Base-by-base conservation (phyloP, 2,888 invertebrate genomes). In the Philopedon plagiatum region DNA sequence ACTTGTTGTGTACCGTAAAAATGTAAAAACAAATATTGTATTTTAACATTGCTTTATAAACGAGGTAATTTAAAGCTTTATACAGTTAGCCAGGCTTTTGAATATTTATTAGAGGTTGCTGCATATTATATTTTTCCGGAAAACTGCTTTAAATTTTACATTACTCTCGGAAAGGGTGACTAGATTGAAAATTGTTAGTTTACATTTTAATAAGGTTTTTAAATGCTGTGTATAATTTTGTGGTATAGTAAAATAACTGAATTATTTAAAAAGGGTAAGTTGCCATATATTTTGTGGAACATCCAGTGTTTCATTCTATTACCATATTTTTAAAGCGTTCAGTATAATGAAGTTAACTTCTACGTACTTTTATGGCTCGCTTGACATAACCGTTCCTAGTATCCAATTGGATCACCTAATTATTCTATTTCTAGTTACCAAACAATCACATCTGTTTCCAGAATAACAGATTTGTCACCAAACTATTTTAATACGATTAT, bases 131-230 rank as follows among this genome's bases (percentile, higher is more conserved):
- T 66, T 66, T 58, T 57, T 34, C 21, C 21, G 29, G 58, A 46
- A 57, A 65, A 58, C 34, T 44, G 32, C 34, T 44, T 46, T 57
- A 66, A 46, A 66, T 29, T 57, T 44, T 66, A 37, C 49, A 57
- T 15, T 21, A 58, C 44, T 32, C 13, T n/a, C 5, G 23, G 18
- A 44, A 58, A 66, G 57, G 46, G 37, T 34, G 34, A 41, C 49
- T 58, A 58, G 41, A 66, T 58, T 58, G 66, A 66, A 66, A 66
- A 58, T 58, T 46, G 46, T 57, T 65, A 57, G 56, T 65, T 66
- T 58, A 32, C 58, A 58, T 66, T 66, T 66, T 34, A 66, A 66
- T 39, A 18, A 58, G 58, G 26, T 58, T 57, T 66, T 58, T 11
- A 57, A 66, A 34, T 46, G 3, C 11, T 23, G 11, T 46, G 23